A percentile compares a stretch with the other conserved stretches of the same genome.
Conservation (phyloP, 2,113 vertebrate species). For the Larimichthys polyactis region DNA sequence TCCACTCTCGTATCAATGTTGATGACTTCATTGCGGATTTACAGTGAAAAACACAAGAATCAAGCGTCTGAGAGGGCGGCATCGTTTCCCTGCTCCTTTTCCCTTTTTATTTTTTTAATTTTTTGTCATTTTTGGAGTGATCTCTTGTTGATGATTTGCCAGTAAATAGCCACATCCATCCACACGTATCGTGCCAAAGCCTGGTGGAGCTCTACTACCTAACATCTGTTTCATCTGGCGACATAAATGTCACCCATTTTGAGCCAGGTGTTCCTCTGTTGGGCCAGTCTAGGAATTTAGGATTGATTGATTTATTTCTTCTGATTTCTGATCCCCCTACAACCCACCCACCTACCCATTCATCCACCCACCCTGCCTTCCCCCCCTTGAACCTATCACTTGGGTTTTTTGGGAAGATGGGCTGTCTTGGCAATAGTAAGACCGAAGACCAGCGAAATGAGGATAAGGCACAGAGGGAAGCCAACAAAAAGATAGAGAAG, state of each 20-base stretch:
- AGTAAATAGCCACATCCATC: slow-evolving; percentile 63
- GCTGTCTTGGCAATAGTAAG: slow-evolving; percentile 95
- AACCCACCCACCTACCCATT: not conserved
- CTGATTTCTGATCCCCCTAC: slow-evolving; percentile 11
- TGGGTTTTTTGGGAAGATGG: slow-evolving; percentile 87
- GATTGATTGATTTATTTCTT: slow-evolving; percentile 59
- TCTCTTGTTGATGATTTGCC: slow-evolving; percentile 50
- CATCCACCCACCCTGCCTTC: slow-evolving; percentile 49
- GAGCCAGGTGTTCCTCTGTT: slow-evolving; percentile 77
- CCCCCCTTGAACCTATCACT: slow-evolving; percentile 72
- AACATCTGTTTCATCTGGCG: slow-evolving; percentile 57
- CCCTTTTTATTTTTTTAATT: not conserved
- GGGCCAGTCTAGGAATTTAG: slow-evolving; percentile 79
- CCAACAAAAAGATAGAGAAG: slow-evolving; percentile 96
- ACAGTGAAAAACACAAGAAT: slow-evolving; percentile 77
- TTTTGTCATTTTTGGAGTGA: slow-evolving; percentile 25
- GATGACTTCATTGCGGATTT: slow-evolving; percentile 83
- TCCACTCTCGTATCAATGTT: slow-evolving; percentile 61
- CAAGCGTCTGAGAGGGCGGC: slow-evolving; percentile 74
- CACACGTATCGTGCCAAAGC: slow-evolving; percentile 26
- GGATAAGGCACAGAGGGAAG: slow-evolving; percentile 93
- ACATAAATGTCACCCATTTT: slow-evolving; percentile 81
- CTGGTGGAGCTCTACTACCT: slow-evolving; percentile 38
- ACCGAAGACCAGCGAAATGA: slow-evolving; percentile 96
- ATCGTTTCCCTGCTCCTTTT: slow-evolving; percentile 52